phyloP scores from a whole-genome alignment of 2,113 vertebrate species.

The Ardeotis arabs region DNA sequence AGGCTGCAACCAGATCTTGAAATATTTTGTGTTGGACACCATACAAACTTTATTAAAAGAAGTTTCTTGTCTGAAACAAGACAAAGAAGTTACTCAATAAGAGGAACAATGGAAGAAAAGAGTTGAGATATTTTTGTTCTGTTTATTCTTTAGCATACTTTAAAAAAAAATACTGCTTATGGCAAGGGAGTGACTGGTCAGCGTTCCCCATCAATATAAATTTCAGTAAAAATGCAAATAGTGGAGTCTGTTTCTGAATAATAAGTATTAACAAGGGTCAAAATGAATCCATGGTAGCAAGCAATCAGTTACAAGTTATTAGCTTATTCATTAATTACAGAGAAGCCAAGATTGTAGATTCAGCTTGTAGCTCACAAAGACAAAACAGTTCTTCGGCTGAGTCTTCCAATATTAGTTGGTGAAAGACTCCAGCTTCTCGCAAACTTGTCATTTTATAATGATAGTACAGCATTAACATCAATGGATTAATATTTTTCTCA shows the following conservation, averaged over 20 bases:
- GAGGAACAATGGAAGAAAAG: background rate
- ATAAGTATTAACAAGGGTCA: background rate
- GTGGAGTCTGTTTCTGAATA: background rate
- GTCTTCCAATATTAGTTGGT: background rate
- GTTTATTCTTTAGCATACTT: background rate
- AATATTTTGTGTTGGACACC: background rate
- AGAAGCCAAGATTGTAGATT: background rate
- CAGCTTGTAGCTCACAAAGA: background rate
- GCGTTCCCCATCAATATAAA: background rate
- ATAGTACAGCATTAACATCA: background rate
- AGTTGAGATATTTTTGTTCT: background rate
- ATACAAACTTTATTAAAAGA: background rate
- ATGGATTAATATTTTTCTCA: slow-evolving; percentile 15
- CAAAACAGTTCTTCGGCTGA: background rate
- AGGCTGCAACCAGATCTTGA: background rate
- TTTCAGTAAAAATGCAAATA: background rate
- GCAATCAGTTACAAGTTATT: background rate
- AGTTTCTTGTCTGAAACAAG: background rate
- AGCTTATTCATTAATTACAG: background rate
- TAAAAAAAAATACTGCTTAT: background rate
- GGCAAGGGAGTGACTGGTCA: background rate
- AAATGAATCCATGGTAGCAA: background rate
- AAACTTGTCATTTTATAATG: background rate
- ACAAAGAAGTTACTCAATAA: background rate
- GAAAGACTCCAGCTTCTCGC: background rate